Percentiles rank a stretch among this genome's conserved stretches.
Conservation (phyloP, 2,888 invertebrate species). For the Lamellibrachia columna region DNA sequence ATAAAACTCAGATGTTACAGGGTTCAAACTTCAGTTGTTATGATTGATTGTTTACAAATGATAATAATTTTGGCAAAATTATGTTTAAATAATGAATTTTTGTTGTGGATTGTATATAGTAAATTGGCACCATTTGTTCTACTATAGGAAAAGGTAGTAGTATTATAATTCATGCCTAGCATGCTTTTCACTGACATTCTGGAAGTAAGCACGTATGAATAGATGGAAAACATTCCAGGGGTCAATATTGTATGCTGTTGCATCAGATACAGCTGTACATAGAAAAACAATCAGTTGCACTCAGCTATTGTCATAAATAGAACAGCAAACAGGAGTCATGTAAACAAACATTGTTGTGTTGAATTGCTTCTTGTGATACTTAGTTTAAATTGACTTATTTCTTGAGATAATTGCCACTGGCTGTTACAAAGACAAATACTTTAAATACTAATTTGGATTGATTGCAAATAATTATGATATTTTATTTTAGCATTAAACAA, state of each 20-base stretch:
- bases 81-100: not conserved
- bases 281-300: not conserved
- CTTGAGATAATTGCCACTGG: not conserved
- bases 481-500: not conserved
- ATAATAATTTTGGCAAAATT: not conserved
- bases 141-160: no score
- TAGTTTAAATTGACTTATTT: no score
- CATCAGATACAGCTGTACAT: not conserved
- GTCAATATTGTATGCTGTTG: not conserved
- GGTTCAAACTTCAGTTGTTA: not conserved
- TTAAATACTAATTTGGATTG: slow-evolving; percentile 1
- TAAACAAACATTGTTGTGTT: not conserved
- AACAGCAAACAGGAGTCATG: not conserved
- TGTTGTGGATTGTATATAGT: no score
- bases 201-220: not conserved
- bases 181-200: not conserved
- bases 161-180: no score
- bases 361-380: not conserved
- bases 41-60: not conserved
- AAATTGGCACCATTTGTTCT: no score
- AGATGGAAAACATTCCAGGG: not conserved
- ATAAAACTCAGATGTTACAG: no score
- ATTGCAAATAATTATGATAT: not conserved
- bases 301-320: not conserved
- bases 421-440: not conserved